These are phyloP conservation scores for Morelia viridis DNA, from an alignment of 2,797 vertebrate species.

Conservation along the genomic window DNA sequence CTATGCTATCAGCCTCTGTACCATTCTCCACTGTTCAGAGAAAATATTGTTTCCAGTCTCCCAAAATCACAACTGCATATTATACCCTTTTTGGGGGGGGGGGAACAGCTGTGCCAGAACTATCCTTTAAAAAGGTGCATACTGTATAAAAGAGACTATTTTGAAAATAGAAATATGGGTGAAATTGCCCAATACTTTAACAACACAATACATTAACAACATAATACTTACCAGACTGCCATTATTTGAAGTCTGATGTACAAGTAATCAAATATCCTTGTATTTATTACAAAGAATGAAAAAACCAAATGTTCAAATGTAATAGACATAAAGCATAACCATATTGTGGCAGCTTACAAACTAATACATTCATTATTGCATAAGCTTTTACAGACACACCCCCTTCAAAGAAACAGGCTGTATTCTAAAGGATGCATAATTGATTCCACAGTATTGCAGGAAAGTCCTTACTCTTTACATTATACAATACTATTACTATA, in stretches of 20 bases:
- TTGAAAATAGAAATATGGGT: conserved; percentile 6
- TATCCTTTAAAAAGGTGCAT: not conserved
- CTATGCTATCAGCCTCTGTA: not conserved
- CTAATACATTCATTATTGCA: not conserved
- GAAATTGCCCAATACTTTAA: not conserved
- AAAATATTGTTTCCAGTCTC: conserved; percentile 6
- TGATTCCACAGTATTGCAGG: not conserved
- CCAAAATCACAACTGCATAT: not conserved
- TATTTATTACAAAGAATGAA: not conserved
- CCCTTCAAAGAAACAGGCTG: not conserved
- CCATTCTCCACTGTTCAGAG: not conserved
- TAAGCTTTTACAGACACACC: not conserved
- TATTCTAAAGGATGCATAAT: not conserved
- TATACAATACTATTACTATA: no score
- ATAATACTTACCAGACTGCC: not conserved
- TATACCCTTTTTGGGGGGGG: rapidly evolving
- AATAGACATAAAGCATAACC: not conserved
- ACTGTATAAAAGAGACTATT: not conserved
- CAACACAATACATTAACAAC: not conserved
- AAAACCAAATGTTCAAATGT: not conserved
- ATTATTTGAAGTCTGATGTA: not conserved
- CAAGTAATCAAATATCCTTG: not conserved
- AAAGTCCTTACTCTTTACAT: not conserved
- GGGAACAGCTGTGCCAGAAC: not conserved
- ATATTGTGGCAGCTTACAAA: not conserved